Base-by-base conservation (phyloP, 2,113 vertebrate genomes). In the Haplochromis burtoni region DNA sequence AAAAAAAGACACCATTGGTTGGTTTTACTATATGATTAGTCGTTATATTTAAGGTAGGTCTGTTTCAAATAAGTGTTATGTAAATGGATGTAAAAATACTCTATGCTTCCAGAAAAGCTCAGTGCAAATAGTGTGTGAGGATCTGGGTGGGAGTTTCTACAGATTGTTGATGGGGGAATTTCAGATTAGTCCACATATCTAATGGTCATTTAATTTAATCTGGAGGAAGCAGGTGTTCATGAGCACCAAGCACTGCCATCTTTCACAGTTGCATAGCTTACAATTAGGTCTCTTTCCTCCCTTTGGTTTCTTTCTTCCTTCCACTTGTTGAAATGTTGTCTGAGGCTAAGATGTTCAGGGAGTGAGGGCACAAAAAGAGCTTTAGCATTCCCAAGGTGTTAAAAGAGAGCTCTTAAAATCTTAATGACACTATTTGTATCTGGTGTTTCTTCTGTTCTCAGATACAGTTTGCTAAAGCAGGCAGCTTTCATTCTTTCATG, bases 171-270 rank as follows among this genome's bases (percentile, higher is more conserved):
- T 66, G 38, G 80, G 78, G 81, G 8, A 83, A 84, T 47, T 87
- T 91, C 87, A 80, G 82, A 91, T 91, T 80, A 88, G 79, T 80
- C 80, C 85, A 80, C 76, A 88, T 81, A 86, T 92, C 53, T 53
- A 8, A 16, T 55, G 29, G 53, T 88, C 24, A 35, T 91, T 86
- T 94, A 90, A 95, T 93, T 85, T 71, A 90, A 96, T 94, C 89
- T 87, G 29, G 88, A 94, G 92, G 92, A 95, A 95, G 88, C 94
- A 94, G 88, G 91, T 93, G 93, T 87, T 86, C 51, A 71, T 57
- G 40, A 82, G 38, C 57, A n/a, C 51, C 78, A 88, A 86, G 79
- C 85, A 91, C 35, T 86, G 78, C 9, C 86, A 94, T 92, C 82
- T 47, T 80, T 93, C 86, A 90, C 86, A 88, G 86, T 89, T 87